Base-by-base conservation (phyloP, 2,888 invertebrate species). In the Apotomis capreana region DNA sequence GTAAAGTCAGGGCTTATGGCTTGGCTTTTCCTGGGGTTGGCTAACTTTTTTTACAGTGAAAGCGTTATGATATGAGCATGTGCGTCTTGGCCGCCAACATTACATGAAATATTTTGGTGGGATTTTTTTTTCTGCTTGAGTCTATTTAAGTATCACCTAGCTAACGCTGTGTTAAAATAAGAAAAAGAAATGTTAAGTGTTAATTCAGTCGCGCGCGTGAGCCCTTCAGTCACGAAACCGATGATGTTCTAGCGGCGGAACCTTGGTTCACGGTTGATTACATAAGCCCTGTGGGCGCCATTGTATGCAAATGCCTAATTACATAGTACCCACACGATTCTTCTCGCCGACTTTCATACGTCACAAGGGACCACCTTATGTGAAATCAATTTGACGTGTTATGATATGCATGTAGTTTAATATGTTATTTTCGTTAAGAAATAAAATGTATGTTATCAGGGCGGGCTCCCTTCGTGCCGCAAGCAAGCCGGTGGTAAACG, bases 221-320 rank as follows among this genome's bases (percentile, higher is more conserved):
- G 65, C 46, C 64, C 54, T 55, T 64, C 64, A 40, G 55, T 46
- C 65, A 65, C 65, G 55, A 65, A 55, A 55, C 36, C 46, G 65
- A 64, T 64, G 64, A 12, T 49, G 49, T 49, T 44, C n/a, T 5
- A 13, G 62, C 52, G 54, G 55, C 44, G 65, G 15, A 10, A 44
- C 64, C 64, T 64, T 46, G 64, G 37, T 58, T 58, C 58, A 58
- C 36, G 68, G 54, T 61, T 69, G 54, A 70, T 70, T 68, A 68
- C 59, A 57, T 54, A 74, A 72, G 60, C 49, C 61, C 51, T 37
- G 76, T 73, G 69, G 76, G 76, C 72, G 76, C 59, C 74, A 67
- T 76, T 76, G 76, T 76, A 76, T 76, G 76, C 63, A 58, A 76
- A 76, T 76, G 13, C 46, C 37, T 76, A 68, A 72, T 74, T 70